Base-by-base conservation (phyloP, 2,113 vertebrate genomes). In the Bettongia penicillata region DNA sequence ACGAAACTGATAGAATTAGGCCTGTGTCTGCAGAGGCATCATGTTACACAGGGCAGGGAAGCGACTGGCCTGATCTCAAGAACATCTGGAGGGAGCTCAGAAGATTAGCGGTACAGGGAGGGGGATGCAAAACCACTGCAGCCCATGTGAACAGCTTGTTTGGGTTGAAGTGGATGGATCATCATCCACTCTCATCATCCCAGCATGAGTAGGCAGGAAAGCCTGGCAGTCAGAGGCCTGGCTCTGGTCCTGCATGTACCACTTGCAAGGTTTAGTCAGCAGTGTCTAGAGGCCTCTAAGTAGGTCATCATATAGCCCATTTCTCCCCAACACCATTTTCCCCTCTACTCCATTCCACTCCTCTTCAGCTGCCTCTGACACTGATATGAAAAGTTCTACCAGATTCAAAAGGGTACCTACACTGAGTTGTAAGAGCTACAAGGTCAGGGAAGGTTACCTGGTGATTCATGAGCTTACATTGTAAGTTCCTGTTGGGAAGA, bases 211-310 rank as follows among this genome's bases (percentile, higher is more conserved):
- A 84, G 68, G 68, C 68, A 3, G 8, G 52, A 49, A 91, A 90
- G 1, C 47, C 53, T 51, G 1, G 53, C 0, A 19, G 3, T 19
- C 5, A 8, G 7, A 0, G 23, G 25, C 61, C 24, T 43, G 22
- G 6, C 90, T 61, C 8, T 8, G 23, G 43, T 7, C 68, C 43
- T 68, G 47, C 22, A 1, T 1, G 14, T 84, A 84, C 84, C 28
- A 0, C 50, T 61, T 26, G 8, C 61, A 25, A 49, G 51, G 14
- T 47, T 90, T 16, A 90, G 43, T 47, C 24, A 10, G 31, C 11
- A 51, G 31, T 49, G n/a, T 23, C 43, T 92, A 43, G 22, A 47
- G 90, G 50, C 50, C 84, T 51, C 28, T 84, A 47, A 0, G 6
- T 50, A 47, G 57, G 49, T 57, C 61, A 22, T 43, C 10, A 12